Percentiles rank a stretch among this genome's conserved stretches.
phyloP scores from a whole-genome alignment of 2,113 vertebrate species.

The Pygoscelis adeliae region DNA sequence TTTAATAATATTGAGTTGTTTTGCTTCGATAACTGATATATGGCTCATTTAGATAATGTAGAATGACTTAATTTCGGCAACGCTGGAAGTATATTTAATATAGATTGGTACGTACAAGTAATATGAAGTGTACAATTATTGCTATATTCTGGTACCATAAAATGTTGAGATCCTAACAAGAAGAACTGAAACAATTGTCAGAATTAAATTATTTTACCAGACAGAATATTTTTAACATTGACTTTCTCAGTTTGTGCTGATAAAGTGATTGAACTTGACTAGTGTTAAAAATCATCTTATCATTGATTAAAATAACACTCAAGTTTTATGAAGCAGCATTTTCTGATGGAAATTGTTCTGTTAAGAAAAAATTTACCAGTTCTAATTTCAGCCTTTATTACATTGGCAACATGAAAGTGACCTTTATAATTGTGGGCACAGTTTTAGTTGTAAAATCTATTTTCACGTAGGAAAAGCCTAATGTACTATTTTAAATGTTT shows the following conservation, averaged over 20 bases:
- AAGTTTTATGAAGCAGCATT: background rate
- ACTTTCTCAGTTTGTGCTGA: background rate
- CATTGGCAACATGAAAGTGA: background rate
- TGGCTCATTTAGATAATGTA: background rate
- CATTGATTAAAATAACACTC: background rate
- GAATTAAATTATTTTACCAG: background rate
- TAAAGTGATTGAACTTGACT: background rate
- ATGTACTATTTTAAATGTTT: background rate
- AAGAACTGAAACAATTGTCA: background rate
- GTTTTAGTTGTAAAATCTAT: background rate
- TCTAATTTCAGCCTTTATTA: slow-evolving; percentile 2
- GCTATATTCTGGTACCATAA: background rate
- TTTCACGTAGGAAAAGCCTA: background rate
- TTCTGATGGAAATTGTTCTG: background rate
- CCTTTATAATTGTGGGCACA: background rate
- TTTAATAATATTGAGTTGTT: background rate
- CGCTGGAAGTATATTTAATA: background rate
- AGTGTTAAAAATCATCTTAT: background rate
- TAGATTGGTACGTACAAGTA: background rate
- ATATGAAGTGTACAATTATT: background rate
- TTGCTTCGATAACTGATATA: background rate
- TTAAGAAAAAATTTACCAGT: background rate
- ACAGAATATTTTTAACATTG: background rate
- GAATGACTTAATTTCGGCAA: background rate
- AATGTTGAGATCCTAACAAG: background rate